Base-by-base conservation (phyloP, 2,113 vertebrate species). In the Cryptomyrus ogoouensis region DNA sequence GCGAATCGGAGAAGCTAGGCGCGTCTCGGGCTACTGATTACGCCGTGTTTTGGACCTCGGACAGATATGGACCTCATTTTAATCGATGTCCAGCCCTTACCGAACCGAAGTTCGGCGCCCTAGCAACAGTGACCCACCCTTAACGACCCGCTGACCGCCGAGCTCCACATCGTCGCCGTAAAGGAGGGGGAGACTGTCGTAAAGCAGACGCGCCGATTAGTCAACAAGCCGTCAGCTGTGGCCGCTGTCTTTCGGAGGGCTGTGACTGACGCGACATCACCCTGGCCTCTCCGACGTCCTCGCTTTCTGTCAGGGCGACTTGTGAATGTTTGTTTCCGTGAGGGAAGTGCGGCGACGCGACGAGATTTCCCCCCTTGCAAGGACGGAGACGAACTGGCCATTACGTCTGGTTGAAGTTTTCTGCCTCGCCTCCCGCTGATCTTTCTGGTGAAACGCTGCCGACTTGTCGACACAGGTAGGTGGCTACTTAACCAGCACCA, bases 91-190 rank as follows among this genome's bases (percentile, higher is more conserved):
- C 88, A 44, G 80, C 85, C 90, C 4, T 31, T 53, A 46, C 17
- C 21, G 44, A 49, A 88, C 5, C 5, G 84, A 83, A 27, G 9
- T 27, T 85, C 21, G 17, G 88, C 35, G n/a, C 86, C 58, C 1
- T 77, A 46, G 70, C 31, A 77, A 88, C 80, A 31, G 10, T 77
- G 46, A 46, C 92, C 91, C 88, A 88, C 92, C 91, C 92, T 39
- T 92, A 91, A 92, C 91, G 91, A 95, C 91, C 44, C 39, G 21
- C 66, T 90, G 91, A 94, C 90, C 49, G 39, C 24, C 87, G 90
- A 91, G 91, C 91, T 95, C 95, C 95, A 96, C 95, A 96, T 96
- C 94, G 94, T 93, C 95, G 95, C 92, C 95, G 95, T 93, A 95
- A 96, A 94, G 91, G 1, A 90, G 5, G 8, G 46, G 0, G 12